Evolutionary conservation across 2,888 invertebrate species (phyloP), one percentile per base, ranked within the genome.

Genomic region (Onchidella celtica): DNA sequence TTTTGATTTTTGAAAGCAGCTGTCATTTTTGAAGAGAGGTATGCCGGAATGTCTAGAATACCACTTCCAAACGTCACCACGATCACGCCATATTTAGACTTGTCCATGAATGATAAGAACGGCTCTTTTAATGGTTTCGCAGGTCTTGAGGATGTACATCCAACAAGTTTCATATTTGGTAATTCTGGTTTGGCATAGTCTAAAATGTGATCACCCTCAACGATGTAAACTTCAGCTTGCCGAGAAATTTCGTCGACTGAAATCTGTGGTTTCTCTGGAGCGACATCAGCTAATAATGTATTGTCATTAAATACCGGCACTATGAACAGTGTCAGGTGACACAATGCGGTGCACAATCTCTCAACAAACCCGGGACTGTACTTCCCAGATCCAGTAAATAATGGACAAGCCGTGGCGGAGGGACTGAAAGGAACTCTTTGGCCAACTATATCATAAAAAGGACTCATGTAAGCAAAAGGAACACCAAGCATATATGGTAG

Each of bases 51-150:
- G 24, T 79, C 24, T 1, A 68, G 36, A 6, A 82, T 61, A 14
- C 79, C 3, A 32, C 83, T 82, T 1, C 87, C 89, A 74, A 88
- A 88, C 3, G 87, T 83, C 27, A 86, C 84, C 21, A 89, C 27
- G 3, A 87, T 83, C 6, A 84, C 86, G 17, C 87, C 89, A 9
- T 84, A 24, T 32, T 32, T 80, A 1, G 86, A 83, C 1, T 57
- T 70, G 21, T 86, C 80, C 68, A 87, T 75, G 57, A 87, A 85
- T 1, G 34, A 38, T 61, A 84, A 69, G 27, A 88, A 63, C 11
- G 86, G 80, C 3, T 59, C 72, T 36, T 85, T 81, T 1, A 89
- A 78, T 27, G 82, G 79, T 21, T 83, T 81, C 0, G 85, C 70
- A 11, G 84, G 75, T 24, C 47, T 68, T 9, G 85, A 79, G 0